phyloP scores from a whole-genome alignment of 2,888 invertebrate species.

The Drosophila mulleri region DNA sequence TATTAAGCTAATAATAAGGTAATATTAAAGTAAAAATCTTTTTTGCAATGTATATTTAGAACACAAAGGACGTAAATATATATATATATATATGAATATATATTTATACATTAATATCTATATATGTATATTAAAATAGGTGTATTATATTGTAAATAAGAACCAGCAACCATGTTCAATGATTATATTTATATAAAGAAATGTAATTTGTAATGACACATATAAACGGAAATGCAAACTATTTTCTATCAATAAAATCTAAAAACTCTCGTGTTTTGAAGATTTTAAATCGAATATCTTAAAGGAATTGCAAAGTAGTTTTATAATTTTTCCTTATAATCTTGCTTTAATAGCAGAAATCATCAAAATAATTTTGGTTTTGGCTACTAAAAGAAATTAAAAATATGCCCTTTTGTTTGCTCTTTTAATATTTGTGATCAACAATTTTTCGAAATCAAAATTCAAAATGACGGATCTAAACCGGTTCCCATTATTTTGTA shows the following conservation, averaged over 20 bases:
- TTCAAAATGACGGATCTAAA: too few relatives aligned
- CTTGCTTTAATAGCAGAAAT: too few relatives aligned
- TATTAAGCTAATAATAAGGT: constrained; percentile 55
- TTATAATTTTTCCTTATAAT: too few relatives aligned
- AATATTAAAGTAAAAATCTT: constrained; percentile 56
- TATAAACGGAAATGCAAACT: constrained; percentile 57
- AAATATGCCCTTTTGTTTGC: too few relatives aligned
- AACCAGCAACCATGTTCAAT: constrained; percentile 44
- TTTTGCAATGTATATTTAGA: constrained; percentile 59
- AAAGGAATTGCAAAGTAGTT: neutral
- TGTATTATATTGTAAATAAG: constrained; percentile 38
- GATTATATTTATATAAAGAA: constrained; percentile 47
- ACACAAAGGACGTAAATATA: neutral
- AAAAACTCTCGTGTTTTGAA: constrained; percentile 24
- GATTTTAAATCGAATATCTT: constrained; percentile 7
- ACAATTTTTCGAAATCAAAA: too few relatives aligned
- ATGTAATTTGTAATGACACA: constrained; percentile 43
- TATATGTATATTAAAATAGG: neutral
- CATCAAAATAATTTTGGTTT: too few relatives aligned
- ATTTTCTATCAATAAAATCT: constrained; percentile 60
- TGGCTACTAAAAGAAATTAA: too few relatives aligned
- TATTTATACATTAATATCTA: neutral
- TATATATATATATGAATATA: constrained; percentile 6
- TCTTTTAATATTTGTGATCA: too few relatives aligned
- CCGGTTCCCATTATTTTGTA: too few relatives aligned